phyloP scores from a whole-genome alignment of 1,140 invertebrate genomes.

The Drosophila cardini region DNA sequence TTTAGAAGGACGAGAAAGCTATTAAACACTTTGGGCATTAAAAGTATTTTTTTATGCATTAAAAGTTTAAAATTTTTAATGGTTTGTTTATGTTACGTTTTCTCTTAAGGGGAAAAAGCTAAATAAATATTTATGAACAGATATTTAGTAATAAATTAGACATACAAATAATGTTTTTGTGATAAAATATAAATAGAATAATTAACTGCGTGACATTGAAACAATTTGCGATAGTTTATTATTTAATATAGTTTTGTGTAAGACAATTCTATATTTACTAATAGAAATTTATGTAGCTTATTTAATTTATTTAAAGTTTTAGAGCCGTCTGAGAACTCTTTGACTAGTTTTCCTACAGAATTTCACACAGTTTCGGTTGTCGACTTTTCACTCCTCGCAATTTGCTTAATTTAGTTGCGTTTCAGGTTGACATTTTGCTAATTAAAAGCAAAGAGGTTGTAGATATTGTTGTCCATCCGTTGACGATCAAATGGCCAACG shows the following conservation, averaged over 20 bases:
- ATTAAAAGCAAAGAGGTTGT: conserved; percentile 36
- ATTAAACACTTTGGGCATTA: conserved; percentile 10
- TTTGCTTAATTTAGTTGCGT: conserved; percentile 46
- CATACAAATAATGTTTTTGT: neutral
- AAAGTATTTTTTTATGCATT: conserved; percentile 21
- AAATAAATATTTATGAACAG: neutral
- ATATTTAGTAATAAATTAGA: conserved; percentile 14
- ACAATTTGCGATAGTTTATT: too few species aligned
- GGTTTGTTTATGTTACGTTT: conserved; percentile 24
- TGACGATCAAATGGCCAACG: conserved; percentile 10
- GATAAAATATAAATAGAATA: neutral
- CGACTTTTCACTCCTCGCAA: conserved; percentile 40
- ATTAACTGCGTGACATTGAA: too few species aligned
- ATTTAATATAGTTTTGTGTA: too few species aligned
- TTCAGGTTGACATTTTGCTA: conserved; percentile 36
- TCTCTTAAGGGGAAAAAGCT: neutral
- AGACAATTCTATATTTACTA: too few species aligned
- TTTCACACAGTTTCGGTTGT: conserved; percentile 1
- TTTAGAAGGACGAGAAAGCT: conserved; percentile 28
- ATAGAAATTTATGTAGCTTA: neutral
- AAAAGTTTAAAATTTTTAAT: conserved; percentile 11
- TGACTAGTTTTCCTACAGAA: neutral
- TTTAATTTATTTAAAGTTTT: neutral
- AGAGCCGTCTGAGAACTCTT: neutral
- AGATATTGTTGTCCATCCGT: conserved; percentile 16